Percentiles rank a stretch among this genome's conserved stretches.
These are phyloP conservation scores for Noctua fimbriata DNA, from an alignment of 2,888 invertebrate genomes.

Conservation along the genomic window DNA sequence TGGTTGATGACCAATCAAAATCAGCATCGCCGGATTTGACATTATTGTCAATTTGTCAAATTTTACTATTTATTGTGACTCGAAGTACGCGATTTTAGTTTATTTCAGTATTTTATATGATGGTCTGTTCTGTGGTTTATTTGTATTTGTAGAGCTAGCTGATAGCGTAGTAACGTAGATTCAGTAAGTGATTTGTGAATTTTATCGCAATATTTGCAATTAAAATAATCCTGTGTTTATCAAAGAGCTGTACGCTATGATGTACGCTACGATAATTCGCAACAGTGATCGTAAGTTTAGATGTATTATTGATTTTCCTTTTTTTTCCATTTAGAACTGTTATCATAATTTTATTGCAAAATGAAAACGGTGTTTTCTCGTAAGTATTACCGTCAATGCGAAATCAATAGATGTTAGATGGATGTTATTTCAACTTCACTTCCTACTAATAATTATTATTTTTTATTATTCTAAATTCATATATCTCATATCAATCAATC, in stretches of 20 bases:
- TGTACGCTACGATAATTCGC: constrained; percentile 10
- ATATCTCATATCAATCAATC: background rate
- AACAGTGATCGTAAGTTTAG: constrained; percentile 54
- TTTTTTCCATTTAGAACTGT: background rate
- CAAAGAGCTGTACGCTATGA: constrained; percentile 31
- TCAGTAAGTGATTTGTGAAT: constrained; percentile 6
- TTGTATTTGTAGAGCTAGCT: background rate
- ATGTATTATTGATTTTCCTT: constrained; percentile 42
- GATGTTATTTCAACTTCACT: background rate
- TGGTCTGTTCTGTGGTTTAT: background rate
- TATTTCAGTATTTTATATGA: background rate
- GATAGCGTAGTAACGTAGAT: no score
- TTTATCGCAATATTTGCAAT: background rate
- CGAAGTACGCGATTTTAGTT: constrained; percentile 5
- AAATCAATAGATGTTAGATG: background rate
- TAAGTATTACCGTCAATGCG: background rate
- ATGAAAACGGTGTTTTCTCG: background rate
- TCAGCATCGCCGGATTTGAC: background rate
- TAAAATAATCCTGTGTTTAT: constrained; percentile 4
- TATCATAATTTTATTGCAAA: background rate
- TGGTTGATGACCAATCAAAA: background rate
- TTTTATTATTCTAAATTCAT: background rate
- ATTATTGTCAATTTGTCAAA: constrained; percentile 13
- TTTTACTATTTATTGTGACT: background rate
- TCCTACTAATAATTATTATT: background rate